These are phyloP conservation scores for Cassiopea xamachana DNA, from an alignment of 30 jellyfish, hydroid and myxozoan genomes.

Conservation along the genomic window DNA sequence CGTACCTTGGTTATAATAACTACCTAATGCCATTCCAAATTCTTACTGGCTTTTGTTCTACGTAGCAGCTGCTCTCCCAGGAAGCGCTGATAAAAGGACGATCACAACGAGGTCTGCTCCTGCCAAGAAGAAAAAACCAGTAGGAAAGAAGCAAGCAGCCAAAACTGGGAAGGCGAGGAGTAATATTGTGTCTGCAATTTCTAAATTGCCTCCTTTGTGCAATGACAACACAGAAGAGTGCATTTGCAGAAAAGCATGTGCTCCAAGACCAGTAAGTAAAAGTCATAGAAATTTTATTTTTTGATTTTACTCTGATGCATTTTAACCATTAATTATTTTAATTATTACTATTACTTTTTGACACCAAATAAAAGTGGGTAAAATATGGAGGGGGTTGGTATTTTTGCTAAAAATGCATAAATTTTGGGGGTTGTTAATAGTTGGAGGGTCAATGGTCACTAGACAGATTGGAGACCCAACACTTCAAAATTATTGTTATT, in stretches of 20 bases:
- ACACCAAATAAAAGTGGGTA: no score
- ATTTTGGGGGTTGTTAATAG: no score
- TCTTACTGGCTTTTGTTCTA: no score
- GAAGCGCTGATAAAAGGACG: constrained; percentile 22
- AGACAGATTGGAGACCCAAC: no score
- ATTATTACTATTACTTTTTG: no score
- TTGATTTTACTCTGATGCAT: background rate
- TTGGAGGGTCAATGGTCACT: no score
- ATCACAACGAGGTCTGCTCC: constrained; percentile 12
- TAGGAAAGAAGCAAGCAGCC: constrained; percentile 28
- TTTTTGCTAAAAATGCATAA: no score
- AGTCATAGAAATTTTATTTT: background rate
- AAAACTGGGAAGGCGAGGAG: constrained; percentile 48
- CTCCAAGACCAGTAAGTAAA: constrained; percentile 74
- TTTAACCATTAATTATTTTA: no score
- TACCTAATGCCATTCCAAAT: no score
- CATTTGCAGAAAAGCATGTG: constrained; percentile 75
- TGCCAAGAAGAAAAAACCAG: constrained; percentile 19
- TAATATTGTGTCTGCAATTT: constrained; percentile 68
- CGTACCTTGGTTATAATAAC: no score
- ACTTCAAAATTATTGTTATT: no score
- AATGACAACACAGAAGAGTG: constrained; percentile 66
- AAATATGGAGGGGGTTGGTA: no score
- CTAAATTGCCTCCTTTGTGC: constrained; percentile 66
- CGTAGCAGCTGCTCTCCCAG: constrained; percentile 55